Percentiles rank a stretch among this genome's conserved stretches.
Evolutionary conservation across 2,888 invertebrate species (phyloP).

Genomic region (Clistopyga incitator): DNA sequence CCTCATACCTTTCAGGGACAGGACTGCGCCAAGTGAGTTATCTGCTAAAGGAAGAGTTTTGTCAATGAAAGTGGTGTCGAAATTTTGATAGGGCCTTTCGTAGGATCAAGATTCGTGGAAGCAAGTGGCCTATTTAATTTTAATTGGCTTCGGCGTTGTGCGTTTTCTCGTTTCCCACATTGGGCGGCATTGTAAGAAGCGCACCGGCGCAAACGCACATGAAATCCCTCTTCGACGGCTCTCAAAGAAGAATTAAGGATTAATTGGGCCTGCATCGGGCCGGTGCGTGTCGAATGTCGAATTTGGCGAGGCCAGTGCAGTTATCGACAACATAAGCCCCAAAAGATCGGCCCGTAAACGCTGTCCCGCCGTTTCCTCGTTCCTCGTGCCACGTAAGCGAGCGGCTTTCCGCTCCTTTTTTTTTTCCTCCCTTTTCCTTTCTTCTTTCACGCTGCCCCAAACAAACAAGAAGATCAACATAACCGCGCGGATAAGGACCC

Average conservation of each 20-base stretch:
- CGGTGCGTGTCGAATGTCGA: constrained; percentile 18
- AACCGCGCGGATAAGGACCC: constrained; percentile 12
- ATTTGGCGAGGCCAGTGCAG: neutral
- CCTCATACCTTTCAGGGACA: too few relatives aligned
- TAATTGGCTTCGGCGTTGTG: constrained; percentile 51
- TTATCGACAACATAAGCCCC: constrained; percentile 24
- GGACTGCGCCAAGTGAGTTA: neutral
- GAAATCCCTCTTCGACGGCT: neutral
- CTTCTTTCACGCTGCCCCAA: neutral
- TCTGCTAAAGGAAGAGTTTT: neutral
- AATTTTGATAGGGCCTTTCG: constrained; percentile 23
- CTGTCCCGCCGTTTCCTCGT: neutral
- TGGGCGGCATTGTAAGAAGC: constrained; percentile 16
- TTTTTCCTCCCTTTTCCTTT: constrained; percentile 10
- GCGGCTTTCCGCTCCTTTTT: neutral
- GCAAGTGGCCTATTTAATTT: constrained; percentile 53
- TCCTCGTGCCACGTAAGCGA: neutral
- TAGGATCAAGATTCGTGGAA: constrained; percentile 14
- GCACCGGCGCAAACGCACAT: neutral
- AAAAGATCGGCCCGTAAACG: constrained; percentile 20
- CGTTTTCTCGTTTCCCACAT: constrained; percentile 15
- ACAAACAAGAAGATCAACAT: neutral
- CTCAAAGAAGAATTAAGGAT: constrained; percentile 34
- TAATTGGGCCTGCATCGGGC: constrained; percentile 25
- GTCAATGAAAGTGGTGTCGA: neutral